Conservation (phyloP, 2,888 invertebrate genomes). For the Dione juno region DNA sequence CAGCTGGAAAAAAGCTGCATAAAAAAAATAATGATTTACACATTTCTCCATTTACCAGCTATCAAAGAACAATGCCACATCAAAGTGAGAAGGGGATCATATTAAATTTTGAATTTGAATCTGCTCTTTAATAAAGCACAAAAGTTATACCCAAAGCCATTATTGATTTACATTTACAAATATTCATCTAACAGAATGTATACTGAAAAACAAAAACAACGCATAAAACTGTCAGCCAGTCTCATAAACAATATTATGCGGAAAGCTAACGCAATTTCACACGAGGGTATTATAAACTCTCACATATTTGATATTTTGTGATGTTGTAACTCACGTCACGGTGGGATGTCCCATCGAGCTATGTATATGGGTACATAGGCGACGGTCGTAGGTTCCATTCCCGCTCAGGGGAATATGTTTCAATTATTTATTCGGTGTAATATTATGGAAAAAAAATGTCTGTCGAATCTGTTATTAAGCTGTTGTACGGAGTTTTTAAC, state of each 20-base stretch:
- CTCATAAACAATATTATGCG: conserved; percentile 30
- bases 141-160: neutral
- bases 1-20: too few relatives aligned
- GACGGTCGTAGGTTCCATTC: neutral
- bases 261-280: conserved; percentile 29
- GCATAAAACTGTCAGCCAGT: conserved; percentile 27
- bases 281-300: conserved; percentile 33
- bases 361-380: neutral
- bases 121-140: too few relatives aligned
- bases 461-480: too few relatives aligned
- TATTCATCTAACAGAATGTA: conserved; percentile 10
- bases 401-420: neutral
- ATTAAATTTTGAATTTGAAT: neutral
- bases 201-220: conserved; percentile 18
- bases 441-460: too few relatives aligned
- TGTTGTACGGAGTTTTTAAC: neutral
- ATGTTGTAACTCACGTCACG: conserved; percentile 39
- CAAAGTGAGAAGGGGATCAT: too few relatives aligned
- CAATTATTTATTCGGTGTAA: too few relatives aligned
- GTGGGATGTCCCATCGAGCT: neutral
- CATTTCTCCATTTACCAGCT: too few relatives aligned
- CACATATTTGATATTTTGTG: conserved; percentile 37
- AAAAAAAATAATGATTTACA: too few relatives aligned
- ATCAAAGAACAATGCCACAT: too few relatives aligned
- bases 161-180: neutral